Evolutionary conservation across 2,797 vertebrate species (phyloP), one percentile per base, ranked within the genome.

Genomic region (Lophotriccus pileatus): DNA sequence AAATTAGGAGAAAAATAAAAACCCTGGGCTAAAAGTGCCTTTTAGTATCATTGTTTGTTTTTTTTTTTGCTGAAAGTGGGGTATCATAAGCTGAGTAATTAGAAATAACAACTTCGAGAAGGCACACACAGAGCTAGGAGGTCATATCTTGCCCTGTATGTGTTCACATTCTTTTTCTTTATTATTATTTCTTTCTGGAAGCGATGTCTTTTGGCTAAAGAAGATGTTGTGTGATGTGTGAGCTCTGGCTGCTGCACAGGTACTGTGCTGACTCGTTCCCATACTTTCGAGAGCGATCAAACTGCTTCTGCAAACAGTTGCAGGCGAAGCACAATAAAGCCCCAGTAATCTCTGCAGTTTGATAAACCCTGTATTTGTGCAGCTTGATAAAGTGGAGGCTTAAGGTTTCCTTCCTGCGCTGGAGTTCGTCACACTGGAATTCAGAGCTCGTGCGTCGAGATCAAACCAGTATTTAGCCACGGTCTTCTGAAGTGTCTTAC

Each of bases 351-450:
- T 89, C 84, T 78, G 47, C 58, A 11, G 22, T 19, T 44, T 78
- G 93, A 92, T 89, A 92, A 94, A 87, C 47, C 16, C 0, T 19
- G 32, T 86, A 46, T 92, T 87, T 94, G 87, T 91, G 87, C 41
- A 92, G 73, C 73, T 66, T 36, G 87, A 91, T 78, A 88, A 88
- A 86, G 69, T 13, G 28, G 79, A 49, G 79, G 63, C 94, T 93
- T 23, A 25, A 73, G 74, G 32, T 88, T 91, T 94, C 94, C 94
- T 97, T 95, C 96, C 96, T 96, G 93, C 0, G 0, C 94, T 96
- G 96, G 80, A 24, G 22, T 87, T 87, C 1, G 12, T 96, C 95
- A 87, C 20, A 0, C 81, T 80, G 96, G 56, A 37, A 25, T 41
- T 64, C 36, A n/a, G 81, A 53, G 5, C 79, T 66, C 4, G 41